phyloP scores from a whole-genome alignment of 1,140 invertebrate genomes.

The Drosophila funebris region DNA sequence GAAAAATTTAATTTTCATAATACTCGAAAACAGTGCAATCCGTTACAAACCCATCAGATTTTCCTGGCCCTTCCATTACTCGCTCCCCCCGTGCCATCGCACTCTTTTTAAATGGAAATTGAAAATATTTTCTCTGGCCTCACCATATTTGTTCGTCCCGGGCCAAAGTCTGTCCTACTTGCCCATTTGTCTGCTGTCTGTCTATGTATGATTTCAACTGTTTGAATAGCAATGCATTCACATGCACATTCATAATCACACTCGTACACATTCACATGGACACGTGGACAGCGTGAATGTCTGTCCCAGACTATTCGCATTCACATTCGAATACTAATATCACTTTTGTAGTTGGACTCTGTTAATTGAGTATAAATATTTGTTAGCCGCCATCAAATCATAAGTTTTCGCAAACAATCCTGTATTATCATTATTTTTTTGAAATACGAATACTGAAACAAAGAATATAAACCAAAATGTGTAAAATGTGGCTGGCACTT shows the following conservation, averaged over 20 bases:
- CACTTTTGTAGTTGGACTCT: conserved; percentile 55
- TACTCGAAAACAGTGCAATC: conserved; percentile 64
- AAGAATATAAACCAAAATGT: neutral
- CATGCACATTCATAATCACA: neutral
- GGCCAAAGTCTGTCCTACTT: neutral
- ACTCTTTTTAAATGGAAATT: conserved; percentile 78
- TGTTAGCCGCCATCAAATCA: conserved; percentile 54
- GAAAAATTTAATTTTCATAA: conserved; percentile 82
- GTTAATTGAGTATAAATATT: conserved; percentile 79
- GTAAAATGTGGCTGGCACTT: no score
- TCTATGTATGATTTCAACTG: conserved; percentile 57
- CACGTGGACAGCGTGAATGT: conserved; percentile 34
- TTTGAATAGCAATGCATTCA: conserved; percentile 20
- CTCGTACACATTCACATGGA: conserved; percentile 50
- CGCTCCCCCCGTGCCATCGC: neutral
- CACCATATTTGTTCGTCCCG: conserved; percentile 55
- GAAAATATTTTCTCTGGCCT: conserved; percentile 70
- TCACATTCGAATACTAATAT: conserved; percentile 18
- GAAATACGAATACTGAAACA: neutral
- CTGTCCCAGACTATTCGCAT: conserved; percentile 1
- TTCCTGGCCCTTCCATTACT: neutral
- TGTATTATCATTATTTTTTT: neutral
- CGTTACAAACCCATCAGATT: conserved; percentile 21
- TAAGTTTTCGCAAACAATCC: conserved; percentile 8
- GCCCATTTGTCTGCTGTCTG: conserved; percentile 25